Conservation (phyloP, 2,888 invertebrate genomes). For the Dendrolimus houi region DNA sequence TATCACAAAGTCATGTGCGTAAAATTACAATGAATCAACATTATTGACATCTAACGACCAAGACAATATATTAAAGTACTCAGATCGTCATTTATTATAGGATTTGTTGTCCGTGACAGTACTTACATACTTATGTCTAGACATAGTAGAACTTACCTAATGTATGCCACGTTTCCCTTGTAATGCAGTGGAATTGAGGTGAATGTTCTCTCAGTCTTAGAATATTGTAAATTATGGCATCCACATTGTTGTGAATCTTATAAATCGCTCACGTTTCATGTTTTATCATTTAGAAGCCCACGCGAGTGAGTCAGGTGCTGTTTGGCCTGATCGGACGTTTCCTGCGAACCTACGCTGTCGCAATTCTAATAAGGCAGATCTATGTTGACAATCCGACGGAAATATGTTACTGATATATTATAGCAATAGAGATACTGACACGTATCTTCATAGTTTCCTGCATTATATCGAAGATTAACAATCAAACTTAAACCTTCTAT, state of each 20-base stretch:
- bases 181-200: constrained; percentile 3
- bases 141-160: background rate
- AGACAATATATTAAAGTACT: too few species aligned
- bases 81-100: too few species aligned
- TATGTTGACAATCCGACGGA: constrained; percentile 21
- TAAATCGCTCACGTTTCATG: constrained; percentile 45
- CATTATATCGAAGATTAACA: too few species aligned
- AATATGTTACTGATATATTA: constrained; percentile 19
- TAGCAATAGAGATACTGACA: background rate
- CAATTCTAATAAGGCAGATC: constrained; percentile 46
- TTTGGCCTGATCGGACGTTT: constrained; percentile 32
- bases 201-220: constrained; percentile 6
- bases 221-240: constrained; percentile 12
- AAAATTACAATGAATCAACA: too few species aligned
- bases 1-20: too few species aligned
- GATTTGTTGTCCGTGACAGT: background rate
- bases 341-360: constrained; percentile 53
- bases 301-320: constrained; percentile 42
- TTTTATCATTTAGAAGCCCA: constrained; percentile 36
- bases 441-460: background rate
- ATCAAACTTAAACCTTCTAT: too few species aligned
- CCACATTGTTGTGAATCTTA: constrained; percentile 22
- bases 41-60: too few species aligned
- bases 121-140: background rate
- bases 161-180: constrained; percentile 4